Evolutionary conservation across 2,797 vertebrate species (phyloP).

Genomic region (Fundulus diaphanus): DNA sequence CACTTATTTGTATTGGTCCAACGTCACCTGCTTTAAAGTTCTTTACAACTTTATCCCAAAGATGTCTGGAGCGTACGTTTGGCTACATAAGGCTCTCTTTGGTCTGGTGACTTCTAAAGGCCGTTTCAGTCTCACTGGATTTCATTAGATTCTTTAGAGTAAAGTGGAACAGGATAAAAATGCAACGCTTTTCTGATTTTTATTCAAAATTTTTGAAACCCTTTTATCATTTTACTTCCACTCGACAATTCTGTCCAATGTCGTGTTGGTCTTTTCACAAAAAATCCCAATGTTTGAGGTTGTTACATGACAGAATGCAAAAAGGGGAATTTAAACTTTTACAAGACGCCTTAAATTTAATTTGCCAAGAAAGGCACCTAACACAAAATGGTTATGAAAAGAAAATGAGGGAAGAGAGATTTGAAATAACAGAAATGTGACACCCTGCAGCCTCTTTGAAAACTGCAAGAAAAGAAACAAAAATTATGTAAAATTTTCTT

Average conservation of each 20-base stretch:
- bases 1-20: neutral
- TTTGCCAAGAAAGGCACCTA: too few species aligned
- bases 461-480: too few species aligned
- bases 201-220: neutral
- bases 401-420: too few species aligned
- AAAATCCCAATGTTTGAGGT: neutral
- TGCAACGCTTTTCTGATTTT: neutral
- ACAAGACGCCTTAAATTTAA: too few species aligned
- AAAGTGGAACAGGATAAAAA: neutral
- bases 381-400: too few species aligned
- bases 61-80: neutral
- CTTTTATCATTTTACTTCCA: neutral
- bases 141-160: neutral
- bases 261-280: neutral
- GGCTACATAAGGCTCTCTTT: neutral
- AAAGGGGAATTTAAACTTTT: too few species aligned
- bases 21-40: neutral
- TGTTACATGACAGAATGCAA: neutral
- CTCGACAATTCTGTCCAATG: neutral
- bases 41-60: neutral
- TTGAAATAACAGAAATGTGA: constrained; percentile 7
- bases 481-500: too few species aligned
- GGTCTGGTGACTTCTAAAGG: neutral
- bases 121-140: neutral
- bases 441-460: neutral